Conservation (phyloP, 2,888 invertebrate genomes). For the Orthonychiurus folsomi region DNA sequence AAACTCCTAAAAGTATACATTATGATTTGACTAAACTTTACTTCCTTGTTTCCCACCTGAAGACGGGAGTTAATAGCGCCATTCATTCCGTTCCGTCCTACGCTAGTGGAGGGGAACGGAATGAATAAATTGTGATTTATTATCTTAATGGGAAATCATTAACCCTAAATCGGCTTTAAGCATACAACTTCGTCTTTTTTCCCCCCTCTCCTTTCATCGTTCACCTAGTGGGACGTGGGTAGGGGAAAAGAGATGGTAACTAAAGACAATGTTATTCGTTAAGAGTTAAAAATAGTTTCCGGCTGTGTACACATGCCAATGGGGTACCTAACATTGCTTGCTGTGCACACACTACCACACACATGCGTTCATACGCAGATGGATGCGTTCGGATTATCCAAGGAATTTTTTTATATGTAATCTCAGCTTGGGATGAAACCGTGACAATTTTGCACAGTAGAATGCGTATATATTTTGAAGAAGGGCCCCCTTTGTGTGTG, state of each 20-base stretch:
- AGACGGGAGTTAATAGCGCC: no score
- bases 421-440: neutral
- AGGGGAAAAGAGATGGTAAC: neutral
- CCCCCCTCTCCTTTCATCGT: neutral
- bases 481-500: no score
- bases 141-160: slow-evolving; percentile 1
- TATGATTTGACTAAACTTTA: no score
- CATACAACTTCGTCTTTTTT: no score
- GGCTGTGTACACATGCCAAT: neutral
- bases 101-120: no score
- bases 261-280: neutral
- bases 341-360: neutral
- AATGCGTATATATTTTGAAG: no score
- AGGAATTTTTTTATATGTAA: neutral
- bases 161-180: neutral
- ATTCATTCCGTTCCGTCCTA: no score
- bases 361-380: neutral
- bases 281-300: neutral
- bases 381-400: no score
- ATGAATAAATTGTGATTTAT: neutral
- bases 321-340: no score
- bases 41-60: no score
- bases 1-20: no score
- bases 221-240: no score
- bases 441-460: neutral